Evolutionary conservation across 2,797 vertebrate species (phyloP), one percentile per base, ranked within the genome.

Genomic region (Hippocampus kuda): DNA sequence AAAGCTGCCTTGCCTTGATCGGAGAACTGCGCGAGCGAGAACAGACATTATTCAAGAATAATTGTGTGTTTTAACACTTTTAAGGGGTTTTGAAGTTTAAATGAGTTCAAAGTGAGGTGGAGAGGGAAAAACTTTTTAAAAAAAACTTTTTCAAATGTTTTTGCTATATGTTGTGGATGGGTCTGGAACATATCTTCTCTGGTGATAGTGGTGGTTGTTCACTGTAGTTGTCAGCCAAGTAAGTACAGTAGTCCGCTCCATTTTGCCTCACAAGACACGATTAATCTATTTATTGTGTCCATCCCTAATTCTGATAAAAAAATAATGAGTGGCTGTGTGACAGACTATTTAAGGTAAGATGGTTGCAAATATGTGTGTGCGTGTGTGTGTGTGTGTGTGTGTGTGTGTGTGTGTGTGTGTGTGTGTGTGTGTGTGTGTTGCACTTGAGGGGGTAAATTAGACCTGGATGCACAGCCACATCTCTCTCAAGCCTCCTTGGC

Each of bases 381-480:
- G 42, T 66, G 53, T 64, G 54, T 49, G 38, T 68, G 66, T 64
- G 66, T n/a, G 51, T 70, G 11, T 69, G 27, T 68, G 73, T 53
- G 73, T 24, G 48, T 66, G 56, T 65, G 57, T 64, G 30, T 69
- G 65, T 62, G 64, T 64, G 71, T 42, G 38, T 65, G 53, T 64
- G 56, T 49, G 38, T 68, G 66, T 61, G 66, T n/a, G 48, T 70
- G 11, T 69, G 27, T 68, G 73, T 48, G 73, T 26, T 78, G 74
- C 30, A 67, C 30, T 34, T 67, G 66, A 72, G 74, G 78, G 72
- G 77, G 71, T 15, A 68, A 74, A 83, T 67, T 48, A 66, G 2
- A 6, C 72, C 64, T 46, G 22, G 66, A 42, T 70, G 61, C 83
- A 69, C 76, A 78, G 82, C 77, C 78, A 62, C 84, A 79, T 74